Evolutionary conservation across 1,140 invertebrate genomes (phyloP).

Genomic region (Cyrtorhinus lividipennis): DNA sequence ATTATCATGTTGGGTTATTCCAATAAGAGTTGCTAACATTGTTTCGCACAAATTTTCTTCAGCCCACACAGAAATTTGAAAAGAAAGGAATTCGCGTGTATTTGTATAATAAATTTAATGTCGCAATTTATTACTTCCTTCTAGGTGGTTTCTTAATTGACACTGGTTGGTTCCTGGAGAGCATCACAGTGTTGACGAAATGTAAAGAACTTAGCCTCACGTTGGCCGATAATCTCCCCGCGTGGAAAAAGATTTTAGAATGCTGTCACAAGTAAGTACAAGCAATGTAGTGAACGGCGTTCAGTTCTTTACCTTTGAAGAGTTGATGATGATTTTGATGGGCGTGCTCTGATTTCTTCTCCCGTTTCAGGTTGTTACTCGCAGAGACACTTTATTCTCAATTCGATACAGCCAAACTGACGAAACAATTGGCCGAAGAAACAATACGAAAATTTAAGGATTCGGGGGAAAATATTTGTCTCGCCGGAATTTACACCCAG

Average conservation of each 20-base stretch:
- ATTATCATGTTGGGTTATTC: too few relatives aligned
- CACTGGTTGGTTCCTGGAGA: slow-evolving; percentile 65
- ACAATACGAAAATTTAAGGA: slow-evolving; percentile 37
- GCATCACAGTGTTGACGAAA: slow-evolving; percentile 47
- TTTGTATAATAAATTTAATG: background rate
- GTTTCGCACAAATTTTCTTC: too few relatives aligned
- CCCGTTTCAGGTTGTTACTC: slow-evolving; percentile 52
- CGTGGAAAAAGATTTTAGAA: slow-evolving; percentile 41
- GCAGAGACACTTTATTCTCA: slow-evolving; percentile 63
- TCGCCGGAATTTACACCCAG: slow-evolving; percentile 59
- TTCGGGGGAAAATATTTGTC: slow-evolving; percentile 36
- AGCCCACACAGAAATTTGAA: too few relatives aligned
- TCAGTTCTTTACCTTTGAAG: background rate
- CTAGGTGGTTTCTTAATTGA: slow-evolving; percentile 64
- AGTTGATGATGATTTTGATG: background rate
- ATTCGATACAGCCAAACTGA: slow-evolving; percentile 51
- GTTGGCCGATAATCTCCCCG: slow-evolving; percentile 33
- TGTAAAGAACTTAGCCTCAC: slow-evolving; percentile 44
- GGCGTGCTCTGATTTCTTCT: background rate
- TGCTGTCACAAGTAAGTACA: slow-evolving; percentile 52
- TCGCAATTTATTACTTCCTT: slow-evolving; percentile 6
- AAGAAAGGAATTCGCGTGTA: background rate
- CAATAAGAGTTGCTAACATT: too few relatives aligned
- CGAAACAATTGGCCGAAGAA: slow-evolving; percentile 41
- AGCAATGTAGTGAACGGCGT: background rate